Base-by-base conservation (phyloP, 2,113 vertebrate genomes). In the Muntiacus reevesi region DNA sequence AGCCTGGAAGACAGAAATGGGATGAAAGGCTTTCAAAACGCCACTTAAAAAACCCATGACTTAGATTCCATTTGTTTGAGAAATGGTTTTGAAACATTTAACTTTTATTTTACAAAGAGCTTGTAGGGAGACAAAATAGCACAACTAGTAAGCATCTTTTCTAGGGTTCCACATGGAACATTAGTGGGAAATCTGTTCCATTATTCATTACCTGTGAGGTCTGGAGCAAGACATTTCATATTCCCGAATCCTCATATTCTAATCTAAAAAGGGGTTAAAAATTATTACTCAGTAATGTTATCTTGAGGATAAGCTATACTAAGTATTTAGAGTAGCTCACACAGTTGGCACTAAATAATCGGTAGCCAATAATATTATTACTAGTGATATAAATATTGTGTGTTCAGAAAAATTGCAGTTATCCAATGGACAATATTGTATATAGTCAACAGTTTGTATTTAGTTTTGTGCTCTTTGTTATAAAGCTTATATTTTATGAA, bases 21-120 rank as follows among this genome's bases (percentile, higher is more conserved):
- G n/a, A 84, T 89, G 71, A 96, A 95, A 95, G 7, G 27, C n/a
- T 87, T 97, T 89, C 92, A 50, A 94, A 96, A 95, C n/a, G n/a
- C 15, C 78, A 94, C 86, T 82, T 97, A 45, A 96, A 60, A 92
- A 40, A 33, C 14, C 52, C 96, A 3, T 64, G 85, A 95, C 33
- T 89, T 93, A 90, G 30, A 96, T 90, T 78, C 36, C 55, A 97
- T 95, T 96, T 76, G 12, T 27, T 76, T 3, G 6, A 43, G 12
- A 76, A 76, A 76, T 76, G 28, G 71, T 76, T 76, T 74, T 74
- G 67, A 74, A 74, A 74, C 2, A 2, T 74, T 74, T 74, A 23
- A 40, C 47, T 85, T 91, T 43, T 50, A 64, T 81, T 96, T 98
- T 95, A 92, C 43, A 90, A 88, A 98, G 64, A 82, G 59, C 45